These are phyloP conservation scores for Paguma larvata DNA, from an alignment of 2,797 vertebrate genomes.

Conservation along the genomic window DNA sequence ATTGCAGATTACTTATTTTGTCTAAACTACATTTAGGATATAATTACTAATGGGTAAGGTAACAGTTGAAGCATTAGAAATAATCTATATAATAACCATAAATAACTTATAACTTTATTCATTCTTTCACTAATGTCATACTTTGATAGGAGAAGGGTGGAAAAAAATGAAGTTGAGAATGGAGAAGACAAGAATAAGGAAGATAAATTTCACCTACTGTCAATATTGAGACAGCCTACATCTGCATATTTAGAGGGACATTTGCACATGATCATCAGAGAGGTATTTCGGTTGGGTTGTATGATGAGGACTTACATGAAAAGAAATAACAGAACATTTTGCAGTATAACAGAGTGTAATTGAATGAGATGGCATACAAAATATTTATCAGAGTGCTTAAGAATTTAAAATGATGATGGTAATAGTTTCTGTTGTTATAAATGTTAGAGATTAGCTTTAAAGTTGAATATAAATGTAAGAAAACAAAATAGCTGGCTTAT, in stretches of 20 bases:
- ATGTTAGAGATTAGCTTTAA: background rate
- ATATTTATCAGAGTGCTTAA: background rate
- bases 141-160: background rate
- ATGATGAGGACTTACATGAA: background rate
- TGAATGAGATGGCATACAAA: background rate
- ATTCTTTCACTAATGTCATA: background rate
- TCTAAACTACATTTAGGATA: background rate
- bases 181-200: background rate
- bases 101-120: constrained; percentile 22
- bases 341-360: background rate
- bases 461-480: background rate
- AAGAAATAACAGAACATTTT: background rate
- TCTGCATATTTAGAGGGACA: background rate
- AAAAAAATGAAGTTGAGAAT: background rate
- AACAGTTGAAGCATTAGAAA: background rate
- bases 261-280: background rate
- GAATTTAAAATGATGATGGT: background rate
- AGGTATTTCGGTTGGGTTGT: background rate
- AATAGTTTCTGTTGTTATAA: background rate
- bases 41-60: background rate
- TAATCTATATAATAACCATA: background rate
- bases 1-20: background rate
- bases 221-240: background rate
- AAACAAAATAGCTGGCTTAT: background rate
- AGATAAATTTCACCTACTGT: background rate